Evolutionary conservation across 1,140 invertebrate genomes (phyloP), one percentile per base, ranked within the genome.

Genomic region (Scaptomyza graminum): DNA sequence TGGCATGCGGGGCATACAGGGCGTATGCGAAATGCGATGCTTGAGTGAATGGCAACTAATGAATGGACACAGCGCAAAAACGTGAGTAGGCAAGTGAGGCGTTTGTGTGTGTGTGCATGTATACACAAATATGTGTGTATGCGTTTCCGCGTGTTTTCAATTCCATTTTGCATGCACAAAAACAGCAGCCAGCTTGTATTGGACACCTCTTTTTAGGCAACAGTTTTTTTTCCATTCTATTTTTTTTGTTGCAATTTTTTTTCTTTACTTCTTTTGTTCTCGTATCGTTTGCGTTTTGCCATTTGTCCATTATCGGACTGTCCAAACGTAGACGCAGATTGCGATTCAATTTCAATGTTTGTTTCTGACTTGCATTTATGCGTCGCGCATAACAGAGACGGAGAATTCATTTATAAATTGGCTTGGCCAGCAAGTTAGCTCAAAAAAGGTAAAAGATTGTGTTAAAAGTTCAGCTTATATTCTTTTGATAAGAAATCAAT

Each of bases 21-120:
- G 31, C 61, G 52, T 60, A 51, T 63, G 46, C 60, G 73, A 67
- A 82, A 81, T 82, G 60, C 41, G 79, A 77, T 56, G 65, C 71
- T 15, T 59, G 66, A 70, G 18, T 74, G 71, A 74, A 70, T 70
- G 71, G 50, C 70, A 70, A 63, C 61, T 82, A 83, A 82, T 82
- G 79, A 82, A 82, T 83, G 79, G 79, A 67, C 79, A 63, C 64
- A 37, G 52, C 8, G 18, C 39, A 39, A 11, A 50, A 39, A 56
- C n/a, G 51, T 55, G 62, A 55, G 31, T 15, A 31, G 56, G 43
- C 56, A 37, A 54, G 11, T 37, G 9, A 13, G 16, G 44, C 41
- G 25, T 37, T n/a, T 41, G 52, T 31, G 11, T 44, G 41, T 25
- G n/a, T 25, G 16, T 13, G 7, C 37, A 22, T 22, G 18, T 3